phyloP scores from a whole-genome alignment of 2,888 invertebrate species.

The Yponomeuta sedellus region DNA sequence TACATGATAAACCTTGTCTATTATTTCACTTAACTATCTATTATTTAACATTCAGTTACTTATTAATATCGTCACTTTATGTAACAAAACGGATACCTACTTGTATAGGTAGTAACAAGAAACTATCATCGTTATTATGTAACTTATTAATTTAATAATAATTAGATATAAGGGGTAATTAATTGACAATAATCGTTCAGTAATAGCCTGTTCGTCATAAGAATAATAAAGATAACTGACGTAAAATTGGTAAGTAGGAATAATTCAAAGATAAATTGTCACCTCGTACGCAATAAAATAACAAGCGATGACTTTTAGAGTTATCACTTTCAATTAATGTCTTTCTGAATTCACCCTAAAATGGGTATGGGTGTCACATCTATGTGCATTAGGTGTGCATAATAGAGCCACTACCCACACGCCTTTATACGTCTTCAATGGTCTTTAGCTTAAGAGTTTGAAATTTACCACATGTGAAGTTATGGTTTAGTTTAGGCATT shows the following conservation, averaged over 20 bases:
- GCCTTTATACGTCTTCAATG: background rate
- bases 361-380: background rate
- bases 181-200: conserved; percentile 3
- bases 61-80: background rate
- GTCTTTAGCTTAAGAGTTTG: background rate
- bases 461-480: background rate
- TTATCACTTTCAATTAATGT: background rate
- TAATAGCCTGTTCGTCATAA: background rate
- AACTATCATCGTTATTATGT: background rate
- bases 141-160: background rate
- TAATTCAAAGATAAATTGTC: background rate
- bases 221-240: background rate
- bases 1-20: background rate
- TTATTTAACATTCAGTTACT: background rate
- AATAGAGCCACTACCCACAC: background rate
- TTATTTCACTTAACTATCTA: background rate
- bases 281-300: no score
- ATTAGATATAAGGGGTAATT: background rate
- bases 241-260: background rate
- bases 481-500: background rate
- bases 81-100: background rate
- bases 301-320: no score
- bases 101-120: background rate
- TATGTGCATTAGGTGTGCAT: background rate
- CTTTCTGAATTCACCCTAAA: background rate